Base-by-base conservation (phyloP, 2,113 vertebrate species). In the Dicrurus megarhynchus region DNA sequence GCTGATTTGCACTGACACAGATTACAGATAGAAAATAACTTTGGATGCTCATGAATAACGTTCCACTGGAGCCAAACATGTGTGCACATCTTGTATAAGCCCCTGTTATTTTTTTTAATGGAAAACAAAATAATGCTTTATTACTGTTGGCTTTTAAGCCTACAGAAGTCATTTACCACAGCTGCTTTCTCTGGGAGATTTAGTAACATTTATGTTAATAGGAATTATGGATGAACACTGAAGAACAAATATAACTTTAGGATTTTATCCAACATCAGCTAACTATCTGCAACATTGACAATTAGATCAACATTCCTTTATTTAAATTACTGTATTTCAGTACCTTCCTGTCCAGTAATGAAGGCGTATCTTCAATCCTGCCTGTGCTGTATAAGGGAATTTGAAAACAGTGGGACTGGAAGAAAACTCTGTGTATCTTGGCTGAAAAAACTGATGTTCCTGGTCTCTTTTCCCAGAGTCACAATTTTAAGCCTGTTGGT, bases 211-310 rank as follows among this genome's bases (percentile, higher is more conserved):
- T 88, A 79, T 86, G n/a, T 73, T 92, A 87, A 89, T 78, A 94
- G 67, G 76, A 95, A 87, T 87, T 95, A 94, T 0, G 4, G 69
- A 81, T 87, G 76, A 94, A 78, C 64, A 74, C 35, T 19, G 47
- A 86, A 93, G 39, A 90, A 60, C 60, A 93, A 80, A 88, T 94
- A 90, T 23, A 90, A 76, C 50, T 93, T 93, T 5, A 86, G 95
- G 87, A 83, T 84, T 94, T 94, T 75, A 71, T 92, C 92, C 87
- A 95, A 70, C 44, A 74, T 90, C 95, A 86, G 56, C 85, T 94
- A 52, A 32, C 39, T 93, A 7, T 86, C 60, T 93, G 64, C 65
- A 78, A 10, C 6, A 6, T 44, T 77, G 26, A 39, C 75, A 83
- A 76, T 90, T 80, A 80, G n/a, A 90, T 90, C 79, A 96, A 50